Base-by-base conservation (phyloP, 2,888 invertebrate genomes). In the Sminthurinus aureus region DNA sequence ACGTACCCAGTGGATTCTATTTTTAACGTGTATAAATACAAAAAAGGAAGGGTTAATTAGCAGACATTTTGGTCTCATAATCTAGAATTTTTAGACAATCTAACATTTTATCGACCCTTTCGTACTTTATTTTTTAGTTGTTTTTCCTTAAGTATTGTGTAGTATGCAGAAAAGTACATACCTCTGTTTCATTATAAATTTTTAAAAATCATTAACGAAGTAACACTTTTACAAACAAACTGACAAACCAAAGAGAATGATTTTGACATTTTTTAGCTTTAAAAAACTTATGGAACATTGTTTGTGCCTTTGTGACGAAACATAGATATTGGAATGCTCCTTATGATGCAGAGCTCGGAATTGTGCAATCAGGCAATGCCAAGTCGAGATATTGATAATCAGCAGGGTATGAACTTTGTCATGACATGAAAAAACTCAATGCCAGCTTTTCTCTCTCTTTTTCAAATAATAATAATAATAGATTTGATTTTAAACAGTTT, bases 291-390 rank as follows among this genome's bases (percentile, higher is more conserved):
- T 77, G 58, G 77, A 77, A 77, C 77, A 58, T 77, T 77, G 71
- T 77, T 81, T 83, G 67, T 83, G 83, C 78, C 69, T 78, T 77
- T 83, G 71, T 83, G 83, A 83, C 76, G 73, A 69, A 71, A 18
- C 77, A 75, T 85, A 88, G 88, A 86, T 87, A 87, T 88, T 86
- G 87, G 86, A 87, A 87, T 88, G 87, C 87, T 87, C 85, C 85
- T 87, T 83, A 87, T 88, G 88, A 86, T 87, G 88, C 87, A 87
- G 86, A 85, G 84, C 84, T 81, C 86, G 85, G 87, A 87, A 81
- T 84, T 87, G 58, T 38, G 38, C 38, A 38, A 38, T 38, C 38
- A 38, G 38, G 82, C 87, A 77, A 84, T 87, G 83, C 87, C 87
- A 87, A 85, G 85, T 85, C 87, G 84, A 84, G 86, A 82, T 85